These are phyloP conservation scores for Drosophila lacteicornis DNA, from an alignment of 1,140 invertebrate species.

Conservation along the genomic window DNA sequence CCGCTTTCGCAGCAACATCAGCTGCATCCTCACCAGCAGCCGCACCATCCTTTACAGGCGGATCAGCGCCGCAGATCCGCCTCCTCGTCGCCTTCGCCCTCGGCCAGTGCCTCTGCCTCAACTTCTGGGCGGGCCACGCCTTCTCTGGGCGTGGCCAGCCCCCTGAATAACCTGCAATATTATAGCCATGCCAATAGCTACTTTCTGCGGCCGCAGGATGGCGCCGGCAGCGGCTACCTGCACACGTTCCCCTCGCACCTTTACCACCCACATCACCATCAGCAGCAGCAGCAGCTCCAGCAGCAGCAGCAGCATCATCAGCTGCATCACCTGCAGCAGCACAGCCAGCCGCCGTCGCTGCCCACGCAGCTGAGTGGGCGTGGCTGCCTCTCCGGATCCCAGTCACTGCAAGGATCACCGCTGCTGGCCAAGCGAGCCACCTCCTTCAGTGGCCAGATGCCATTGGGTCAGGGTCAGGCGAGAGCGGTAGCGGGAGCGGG, in stretches of 20 bases:
- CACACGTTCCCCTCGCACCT: conserved; percentile 76
- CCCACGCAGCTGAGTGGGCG: conserved; percentile 46
- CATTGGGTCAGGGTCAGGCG: conserved; percentile 48
- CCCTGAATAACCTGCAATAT: conserved; percentile 49
- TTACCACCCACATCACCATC: conserved; percentile 52
- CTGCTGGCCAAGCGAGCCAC: conserved; percentile 78
- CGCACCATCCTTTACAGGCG: conserved; percentile 57
- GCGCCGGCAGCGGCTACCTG: conserved; percentile 49
- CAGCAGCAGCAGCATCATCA: conserved; percentile 32
- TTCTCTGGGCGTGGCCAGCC: conserved; percentile 60
- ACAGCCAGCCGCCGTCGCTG: conserved; percentile 66
- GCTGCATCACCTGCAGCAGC: conserved; percentile 39
- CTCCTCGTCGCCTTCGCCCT: conserved; percentile 78
- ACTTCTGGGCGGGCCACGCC: conserved; percentile 71
- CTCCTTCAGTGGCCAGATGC: conserved; percentile 79
- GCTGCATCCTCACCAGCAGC: conserved; percentile 37
- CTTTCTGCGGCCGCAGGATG: conserved; percentile 70
- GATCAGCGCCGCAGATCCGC: conserved; percentile 65
- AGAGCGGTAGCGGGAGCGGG: conserved; percentile 6
- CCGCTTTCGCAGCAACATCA: conserved; percentile 20
- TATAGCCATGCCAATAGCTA: conserved; percentile 71
- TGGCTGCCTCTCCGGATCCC: conserved; percentile 50
- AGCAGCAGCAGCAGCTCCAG: conserved; percentile 36
- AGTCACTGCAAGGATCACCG: conserved; percentile 74
- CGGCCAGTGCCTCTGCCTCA: conserved; percentile 67